phyloP scores from a whole-genome alignment of 35 echinoderm and acorn worm genomes.

The Anneissia japonica region DNA sequence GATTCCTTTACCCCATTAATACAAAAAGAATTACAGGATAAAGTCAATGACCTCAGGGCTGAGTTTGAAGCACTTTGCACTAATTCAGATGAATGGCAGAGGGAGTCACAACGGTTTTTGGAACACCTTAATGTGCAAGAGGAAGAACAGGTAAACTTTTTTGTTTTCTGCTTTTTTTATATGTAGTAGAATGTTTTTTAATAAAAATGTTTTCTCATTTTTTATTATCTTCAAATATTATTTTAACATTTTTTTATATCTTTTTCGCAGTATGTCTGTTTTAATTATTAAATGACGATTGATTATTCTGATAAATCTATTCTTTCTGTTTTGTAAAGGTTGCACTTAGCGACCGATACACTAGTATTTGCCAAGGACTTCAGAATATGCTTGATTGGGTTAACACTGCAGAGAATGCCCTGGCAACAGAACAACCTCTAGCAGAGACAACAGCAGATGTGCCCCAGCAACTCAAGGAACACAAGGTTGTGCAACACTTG shows the following conservation, averaged over 20 bases:
- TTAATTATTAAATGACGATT: no score
- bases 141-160: constrained; percentile 48
- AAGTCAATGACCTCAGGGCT: constrained; percentile 79
- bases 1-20: constrained; percentile 70
- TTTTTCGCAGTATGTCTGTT: no score
- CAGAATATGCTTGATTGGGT: constrained; percentile 78
- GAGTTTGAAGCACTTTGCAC: constrained; percentile 63
- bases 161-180: no score
- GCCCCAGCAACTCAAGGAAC: constrained; percentile 61
- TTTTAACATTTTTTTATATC: no score
- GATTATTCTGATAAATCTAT: no score
- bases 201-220: no score
- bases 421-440: constrained; percentile 69
- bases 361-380: constrained; percentile 36
- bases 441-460: constrained; percentile 55
- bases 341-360: constrained; percentile 55
- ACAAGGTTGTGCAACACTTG: no score
- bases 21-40: constrained; percentile 84
- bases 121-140: constrained; percentile 50
- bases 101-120: constrained; percentile 61
- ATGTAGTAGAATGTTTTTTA: no score
- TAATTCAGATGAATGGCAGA: constrained; percentile 85
- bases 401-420: constrained; percentile 51
- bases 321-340: constrained; percentile 26
- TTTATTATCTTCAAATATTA: no score